phyloP scores from a whole-genome alignment of 2,888 invertebrate genomes.

The Sialis fuliginosa region DNA sequence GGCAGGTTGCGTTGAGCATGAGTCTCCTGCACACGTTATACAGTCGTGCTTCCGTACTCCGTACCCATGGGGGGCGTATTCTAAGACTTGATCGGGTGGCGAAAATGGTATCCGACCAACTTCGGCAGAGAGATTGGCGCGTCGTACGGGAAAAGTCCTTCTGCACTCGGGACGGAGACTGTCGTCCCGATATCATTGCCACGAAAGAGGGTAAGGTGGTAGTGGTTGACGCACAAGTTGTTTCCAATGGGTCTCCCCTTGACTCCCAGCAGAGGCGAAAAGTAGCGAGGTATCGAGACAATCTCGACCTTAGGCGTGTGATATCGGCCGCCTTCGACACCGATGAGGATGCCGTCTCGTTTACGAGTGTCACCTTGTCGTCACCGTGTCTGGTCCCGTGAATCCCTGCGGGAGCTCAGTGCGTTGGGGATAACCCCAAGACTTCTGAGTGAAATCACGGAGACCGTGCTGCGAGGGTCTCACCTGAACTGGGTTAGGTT shows the following conservation, averaged over 20 bases:
- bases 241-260: conserved; percentile 15
- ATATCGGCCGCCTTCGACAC: conserved; percentile 2
- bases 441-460: too few relatives aligned
- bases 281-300: conserved; percentile 11
- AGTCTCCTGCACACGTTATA: conserved; percentile 18
- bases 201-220: conserved; percentile 10
- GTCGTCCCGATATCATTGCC: conserved; percentile 5
- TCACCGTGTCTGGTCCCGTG: conserved; percentile 2
- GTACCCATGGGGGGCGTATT: too few relatives aligned
- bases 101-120: too few relatives aligned
- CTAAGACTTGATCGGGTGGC: too few relatives aligned
- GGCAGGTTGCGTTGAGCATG: too few relatives aligned
- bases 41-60: too few relatives aligned
- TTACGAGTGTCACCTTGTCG: conserved; percentile 7
- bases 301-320: neutral
- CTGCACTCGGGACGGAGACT: conserved; percentile 13
- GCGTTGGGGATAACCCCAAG: too few relatives aligned
- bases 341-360: neutral
- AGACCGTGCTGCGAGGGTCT: too few relatives aligned
- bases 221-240: conserved; percentile 19
- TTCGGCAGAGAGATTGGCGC: conserved; percentile 13
- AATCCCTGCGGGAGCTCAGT: too few relatives aligned
- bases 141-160: conserved; percentile 13
- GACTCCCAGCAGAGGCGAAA: conserved; percentile 14
- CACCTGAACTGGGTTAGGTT: too few relatives aligned